Percentiles rank a stretch among this genome's conserved stretches.
These are phyloP conservation scores for Lycocerus yunnanus DNA, from an alignment of 2,888 invertebrate genomes.

Conservation along the genomic window DNA sequence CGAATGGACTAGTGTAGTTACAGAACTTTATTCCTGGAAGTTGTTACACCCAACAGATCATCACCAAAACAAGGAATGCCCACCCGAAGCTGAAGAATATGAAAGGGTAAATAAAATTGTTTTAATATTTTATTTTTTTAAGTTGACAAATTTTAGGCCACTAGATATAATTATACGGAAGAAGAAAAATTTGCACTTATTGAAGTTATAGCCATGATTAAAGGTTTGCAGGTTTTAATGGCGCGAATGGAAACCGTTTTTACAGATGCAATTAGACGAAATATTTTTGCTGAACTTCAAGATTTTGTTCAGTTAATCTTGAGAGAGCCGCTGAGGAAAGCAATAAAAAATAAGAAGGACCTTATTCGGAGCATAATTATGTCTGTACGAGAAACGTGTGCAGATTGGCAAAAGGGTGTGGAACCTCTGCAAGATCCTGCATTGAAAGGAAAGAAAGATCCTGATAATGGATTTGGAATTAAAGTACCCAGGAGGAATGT, in stretches of 20 bases:
- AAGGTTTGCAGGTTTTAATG: conserved; percentile 95
- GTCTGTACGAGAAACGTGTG: conserved; percentile 96
- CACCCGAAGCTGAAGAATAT: conserved; percentile 96
- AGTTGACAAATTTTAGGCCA: conserved; percentile 68
- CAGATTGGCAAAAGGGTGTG: conserved; percentile 92
- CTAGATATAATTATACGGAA: conserved; percentile 95
- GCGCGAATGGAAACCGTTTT: conserved; percentile 97
- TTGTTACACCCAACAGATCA: conserved; percentile 97
- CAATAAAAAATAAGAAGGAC: conserved; percentile 97
- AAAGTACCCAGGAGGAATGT: conserved; percentile 92
- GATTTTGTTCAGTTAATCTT: conserved; percentile 91
- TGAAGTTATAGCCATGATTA: conserved; percentile 99
- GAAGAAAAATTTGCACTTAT: conserved; percentile 98
- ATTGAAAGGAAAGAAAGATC: conserved; percentile 91
- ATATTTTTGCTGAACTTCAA: conserved; percentile 95
- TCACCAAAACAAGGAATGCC: conserved; percentile 92
- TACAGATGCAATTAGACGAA: conserved; percentile 85
- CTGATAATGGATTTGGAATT: conserved; percentile 88
- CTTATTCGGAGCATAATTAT: conserved; percentile 92
- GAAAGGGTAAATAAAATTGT: conserved; percentile 71
- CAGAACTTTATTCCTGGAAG: conserved; percentile 98
- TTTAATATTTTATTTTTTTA: neutral
- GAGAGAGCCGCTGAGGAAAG: conserved; percentile 92
- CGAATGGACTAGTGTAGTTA: conserved; percentile 96
- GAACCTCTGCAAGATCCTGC: conserved; percentile 93